These are phyloP conservation scores for Semnornis frantzii DNA, from an alignment of 2,113 vertebrate species.

Conservation along the genomic window DNA sequence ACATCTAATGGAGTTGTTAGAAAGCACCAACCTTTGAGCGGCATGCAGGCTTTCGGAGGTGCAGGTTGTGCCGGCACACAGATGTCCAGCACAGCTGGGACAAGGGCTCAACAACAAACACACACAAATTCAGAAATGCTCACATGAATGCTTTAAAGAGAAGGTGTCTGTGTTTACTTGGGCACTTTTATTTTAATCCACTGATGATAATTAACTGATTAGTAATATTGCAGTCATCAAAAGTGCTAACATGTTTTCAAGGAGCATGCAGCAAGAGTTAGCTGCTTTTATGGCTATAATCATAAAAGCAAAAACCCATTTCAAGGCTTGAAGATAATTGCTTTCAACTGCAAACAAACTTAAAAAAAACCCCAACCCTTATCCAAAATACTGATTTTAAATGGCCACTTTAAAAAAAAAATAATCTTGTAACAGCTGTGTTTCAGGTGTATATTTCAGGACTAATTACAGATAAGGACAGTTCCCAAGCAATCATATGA, in stretches of 20 bases:
- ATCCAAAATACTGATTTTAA: conserved; percentile 19
- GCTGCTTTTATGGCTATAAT: conserved; percentile 40
- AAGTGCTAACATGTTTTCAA: conserved; percentile 56
- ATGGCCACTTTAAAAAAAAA: neutral
- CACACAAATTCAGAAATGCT: neutral
- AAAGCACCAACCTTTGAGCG: conserved; percentile 15
- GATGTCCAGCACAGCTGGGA: neutral
- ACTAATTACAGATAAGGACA: neutral
- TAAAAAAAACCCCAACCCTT: neutral
- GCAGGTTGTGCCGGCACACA: neutral
- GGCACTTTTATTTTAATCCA: conserved; percentile 42
- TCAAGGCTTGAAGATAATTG: conserved; percentile 51
- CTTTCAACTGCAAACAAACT: conserved; percentile 67
- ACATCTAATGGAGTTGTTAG: conserved; percentile 38
- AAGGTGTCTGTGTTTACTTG: conserved; percentile 46
- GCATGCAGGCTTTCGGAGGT: neutral
- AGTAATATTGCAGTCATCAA: conserved; percentile 61
- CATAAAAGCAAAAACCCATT: conserved; percentile 69
- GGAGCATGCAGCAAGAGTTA: conserved; percentile 52
- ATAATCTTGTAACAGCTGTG: neutral
- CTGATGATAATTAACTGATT: conserved; percentile 65
- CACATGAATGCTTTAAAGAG: conserved; percentile 27
- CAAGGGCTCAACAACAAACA: neutral
- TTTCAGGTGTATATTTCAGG: conserved; percentile 17
- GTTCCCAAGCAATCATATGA: neutral